These are phyloP conservation scores for Hyphantria cunea DNA, from an alignment of 1,140 invertebrate genomes.

Conservation along the genomic window DNA sequence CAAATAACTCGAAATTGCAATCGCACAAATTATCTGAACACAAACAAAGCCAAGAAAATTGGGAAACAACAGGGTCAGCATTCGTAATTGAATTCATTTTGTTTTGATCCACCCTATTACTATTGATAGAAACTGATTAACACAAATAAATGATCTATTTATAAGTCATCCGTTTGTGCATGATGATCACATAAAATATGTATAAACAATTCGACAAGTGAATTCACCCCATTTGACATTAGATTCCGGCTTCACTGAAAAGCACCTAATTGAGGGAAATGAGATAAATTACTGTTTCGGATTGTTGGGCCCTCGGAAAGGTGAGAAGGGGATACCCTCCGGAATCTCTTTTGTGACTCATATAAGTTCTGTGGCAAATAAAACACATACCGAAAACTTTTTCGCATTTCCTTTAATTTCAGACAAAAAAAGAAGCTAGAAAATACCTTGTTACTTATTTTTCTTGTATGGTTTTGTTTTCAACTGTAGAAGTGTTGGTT, in stretches of 20 bases:
- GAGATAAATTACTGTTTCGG: constrained; percentile 68
- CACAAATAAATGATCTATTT: not conserved
- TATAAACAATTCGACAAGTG: constrained; percentile 37
- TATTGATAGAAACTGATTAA: constrained; percentile 3
- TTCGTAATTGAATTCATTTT: constrained; percentile 3
- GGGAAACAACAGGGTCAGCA: constrained; percentile 1
- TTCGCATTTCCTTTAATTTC: not conserved
- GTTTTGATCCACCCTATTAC: not conserved
- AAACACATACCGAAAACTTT: constrained; percentile 5
- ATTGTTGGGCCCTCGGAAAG: constrained; percentile 45
- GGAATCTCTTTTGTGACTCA: constrained; percentile 26
- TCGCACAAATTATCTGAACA: constrained; percentile 12
- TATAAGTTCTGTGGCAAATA: constrained; percentile 15
- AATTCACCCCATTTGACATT: constrained; percentile 58
- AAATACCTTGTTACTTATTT: constrained; percentile 3
- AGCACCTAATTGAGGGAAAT: constrained; percentile 68
- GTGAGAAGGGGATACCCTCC: constrained; percentile 32
- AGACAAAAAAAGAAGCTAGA: not conserved
- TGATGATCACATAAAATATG: constrained; percentile 35
- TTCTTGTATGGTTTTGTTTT: no score
- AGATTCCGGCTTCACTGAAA: constrained; percentile 50
- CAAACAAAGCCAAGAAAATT: constrained; percentile 10
- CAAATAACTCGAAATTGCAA: constrained; percentile 18
- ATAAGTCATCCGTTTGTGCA: constrained; percentile 26
- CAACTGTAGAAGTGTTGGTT: no score